A percentile compares a stretch with the other conserved stretches of the same genome.
These are phyloP conservation scores for Ancistrus triradiatus DNA, from an alignment of 2,113 vertebrate species.

Conservation along the genomic window DNA sequence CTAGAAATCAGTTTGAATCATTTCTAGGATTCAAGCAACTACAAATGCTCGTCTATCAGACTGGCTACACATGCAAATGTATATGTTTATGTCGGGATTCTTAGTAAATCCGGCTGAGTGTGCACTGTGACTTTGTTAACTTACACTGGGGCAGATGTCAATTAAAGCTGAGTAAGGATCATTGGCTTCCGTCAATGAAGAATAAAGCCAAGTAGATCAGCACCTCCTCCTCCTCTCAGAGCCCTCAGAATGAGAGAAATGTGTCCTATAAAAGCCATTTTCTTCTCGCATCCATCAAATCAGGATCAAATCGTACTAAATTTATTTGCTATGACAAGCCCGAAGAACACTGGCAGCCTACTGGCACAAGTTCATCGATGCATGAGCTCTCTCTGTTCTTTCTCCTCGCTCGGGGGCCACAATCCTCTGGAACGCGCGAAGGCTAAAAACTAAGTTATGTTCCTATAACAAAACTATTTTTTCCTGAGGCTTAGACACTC, in stretches of 20 bases:
- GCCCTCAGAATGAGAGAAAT: slow-evolving; percentile 62
- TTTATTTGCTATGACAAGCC: slow-evolving; percentile 63
- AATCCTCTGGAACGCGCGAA: slow-evolving; percentile 44
- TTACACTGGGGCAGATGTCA: too few relatives aligned
- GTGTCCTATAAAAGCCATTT: slow-evolving; percentile 50
- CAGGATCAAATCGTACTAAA: slow-evolving; percentile 62
- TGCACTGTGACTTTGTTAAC: too few relatives aligned
- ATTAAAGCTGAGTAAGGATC: background rate
- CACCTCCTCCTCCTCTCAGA: slow-evolving; percentile 25
- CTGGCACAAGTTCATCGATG: slow-evolving; percentile 40
- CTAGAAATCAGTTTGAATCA: too few relatives aligned
- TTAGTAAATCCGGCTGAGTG: too few relatives aligned
- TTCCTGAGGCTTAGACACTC: slow-evolving; percentile 51
- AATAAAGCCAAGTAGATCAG: slow-evolving; percentile 14
- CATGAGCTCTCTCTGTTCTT: slow-evolving; percentile 42
- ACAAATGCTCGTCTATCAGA: too few relatives aligned
- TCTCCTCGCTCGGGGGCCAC: slow-evolving; percentile 32
- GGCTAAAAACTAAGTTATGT: slow-evolving; percentile 50
- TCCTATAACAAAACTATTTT: slow-evolving; percentile 53
- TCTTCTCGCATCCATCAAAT: slow-evolving; percentile 62
- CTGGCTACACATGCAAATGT: too few relatives aligned
- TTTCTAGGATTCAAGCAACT: too few relatives aligned
- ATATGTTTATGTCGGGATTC: too few relatives aligned
- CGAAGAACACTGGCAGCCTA: slow-evolving; percentile 41
- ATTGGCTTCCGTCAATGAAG: background rate